These are phyloP conservation scores for Tricholauxania praeusta DNA, from an alignment of 2,888 invertebrate species.

Conservation along the genomic window DNA sequence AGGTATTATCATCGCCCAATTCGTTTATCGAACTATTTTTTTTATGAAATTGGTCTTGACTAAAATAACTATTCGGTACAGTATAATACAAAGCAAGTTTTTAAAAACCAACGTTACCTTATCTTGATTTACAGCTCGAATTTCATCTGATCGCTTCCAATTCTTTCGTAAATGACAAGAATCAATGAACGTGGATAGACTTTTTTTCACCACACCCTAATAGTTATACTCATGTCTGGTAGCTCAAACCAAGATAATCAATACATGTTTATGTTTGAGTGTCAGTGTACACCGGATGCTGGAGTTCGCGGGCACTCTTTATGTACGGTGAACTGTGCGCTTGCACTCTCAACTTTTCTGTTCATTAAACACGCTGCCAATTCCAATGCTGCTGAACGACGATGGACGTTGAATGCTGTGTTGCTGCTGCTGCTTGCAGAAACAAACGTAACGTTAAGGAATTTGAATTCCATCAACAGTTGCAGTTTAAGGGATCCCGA, in stretches of 20 bases:
- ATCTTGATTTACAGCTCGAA: too few relatives aligned
- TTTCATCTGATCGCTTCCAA: too few relatives aligned
- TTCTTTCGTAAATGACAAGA: too few relatives aligned
- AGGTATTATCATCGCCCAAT: too few relatives aligned
- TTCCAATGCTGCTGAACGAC: not conserved
- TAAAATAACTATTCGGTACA: too few relatives aligned
- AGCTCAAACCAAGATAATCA: not conserved
- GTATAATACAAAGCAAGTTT: too few relatives aligned
- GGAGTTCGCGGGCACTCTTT: conserved; percentile 3
- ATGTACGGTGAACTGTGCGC: conserved; percentile 14
- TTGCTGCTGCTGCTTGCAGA: not conserved
- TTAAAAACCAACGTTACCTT: too few relatives aligned
- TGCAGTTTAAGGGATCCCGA: conserved; percentile 1
- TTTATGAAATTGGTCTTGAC: too few relatives aligned
- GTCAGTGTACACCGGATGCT: conserved; percentile 7
- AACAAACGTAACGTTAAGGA: conserved; percentile 1
- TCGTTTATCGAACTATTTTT: too few relatives aligned
- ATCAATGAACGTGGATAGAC: too few relatives aligned
- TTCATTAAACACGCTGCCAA: conserved; percentile 25
- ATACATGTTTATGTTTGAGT: not conserved
- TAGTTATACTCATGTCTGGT: too few relatives aligned
- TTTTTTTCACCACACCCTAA: too few relatives aligned
- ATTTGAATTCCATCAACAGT: not conserved
- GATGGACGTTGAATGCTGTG: not conserved
- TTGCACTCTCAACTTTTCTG: conserved; percentile 32